Conservation (phyloP, 1,140 invertebrate genomes). For the Nautilus pompilius region DNA sequence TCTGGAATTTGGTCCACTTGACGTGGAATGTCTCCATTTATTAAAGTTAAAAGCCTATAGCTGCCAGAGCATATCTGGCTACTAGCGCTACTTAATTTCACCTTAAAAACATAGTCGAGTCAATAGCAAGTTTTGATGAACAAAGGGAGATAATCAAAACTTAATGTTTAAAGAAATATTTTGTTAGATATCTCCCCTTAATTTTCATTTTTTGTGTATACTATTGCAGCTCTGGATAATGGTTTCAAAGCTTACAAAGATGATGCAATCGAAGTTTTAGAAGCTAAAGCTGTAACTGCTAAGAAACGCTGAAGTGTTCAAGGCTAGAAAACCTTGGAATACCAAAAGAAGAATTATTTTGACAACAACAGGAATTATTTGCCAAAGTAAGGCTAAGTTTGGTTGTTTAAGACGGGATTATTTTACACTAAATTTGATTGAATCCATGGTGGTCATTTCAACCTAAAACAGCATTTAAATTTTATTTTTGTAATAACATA, state of each 20-base stretch:
- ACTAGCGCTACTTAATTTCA: too few species aligned
- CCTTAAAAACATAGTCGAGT: too few species aligned
- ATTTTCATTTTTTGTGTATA: too few species aligned
- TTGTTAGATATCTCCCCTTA: too few species aligned
- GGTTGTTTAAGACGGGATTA: neutral
- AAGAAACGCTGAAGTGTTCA: constrained; percentile 91
- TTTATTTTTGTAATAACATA: neutral
- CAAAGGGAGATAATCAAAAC: too few species aligned
- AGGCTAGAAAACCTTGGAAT: constrained; percentile 94
- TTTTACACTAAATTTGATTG: neutral
- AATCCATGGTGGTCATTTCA: neutral
- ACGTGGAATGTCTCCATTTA: too few species aligned
- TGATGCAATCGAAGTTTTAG: constrained; percentile 89
- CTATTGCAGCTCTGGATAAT: too few species aligned
- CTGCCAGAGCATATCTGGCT: too few species aligned
- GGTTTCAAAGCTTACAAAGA: constrained; percentile 91
- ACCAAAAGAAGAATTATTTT: constrained; percentile 91
- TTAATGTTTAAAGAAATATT: too few species aligned
- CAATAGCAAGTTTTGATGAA: too few species aligned
- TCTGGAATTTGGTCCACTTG: too few species aligned
- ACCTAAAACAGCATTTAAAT: neutral
- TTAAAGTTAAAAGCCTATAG: too few species aligned
- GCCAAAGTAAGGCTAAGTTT: constrained; percentile 66
- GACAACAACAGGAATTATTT: constrained; percentile 96
- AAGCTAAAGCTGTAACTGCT: constrained; percentile 94